These are phyloP conservation scores for Notechis scutatus DNA, from an alignment of 2,113 vertebrate genomes.

Conservation along the genomic window DNA sequence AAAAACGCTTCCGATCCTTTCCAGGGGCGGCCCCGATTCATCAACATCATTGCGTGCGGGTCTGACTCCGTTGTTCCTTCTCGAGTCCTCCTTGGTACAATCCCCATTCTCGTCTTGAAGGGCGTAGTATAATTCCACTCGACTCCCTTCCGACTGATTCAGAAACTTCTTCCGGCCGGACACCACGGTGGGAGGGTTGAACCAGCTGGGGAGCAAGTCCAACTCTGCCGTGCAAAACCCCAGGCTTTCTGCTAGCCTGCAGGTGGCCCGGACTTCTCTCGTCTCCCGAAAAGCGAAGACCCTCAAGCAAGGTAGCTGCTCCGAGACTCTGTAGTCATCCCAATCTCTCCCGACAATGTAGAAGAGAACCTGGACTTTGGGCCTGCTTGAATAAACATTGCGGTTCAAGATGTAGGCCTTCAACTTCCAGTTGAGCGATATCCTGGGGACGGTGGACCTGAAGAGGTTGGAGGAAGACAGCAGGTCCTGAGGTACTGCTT, in stretches of 20 bases:
- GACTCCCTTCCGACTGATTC: constrained; percentile 72
- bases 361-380: constrained; percentile 84
- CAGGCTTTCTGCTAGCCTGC: constrained; percentile 72
- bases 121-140: constrained; percentile 86
- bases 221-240: constrained; percentile 84
- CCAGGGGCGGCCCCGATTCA: constrained; percentile 78
- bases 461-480: constrained; percentile 74
- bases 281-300: constrained; percentile 88
- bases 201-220: constrained; percentile 76
- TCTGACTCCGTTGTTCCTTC: constrained; percentile 56
- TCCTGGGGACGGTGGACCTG: constrained; percentile 62
- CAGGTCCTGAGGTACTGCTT: constrained; percentile 75
- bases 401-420: constrained; percentile 77
- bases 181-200: constrained; percentile 70
- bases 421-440: constrained; percentile 83
- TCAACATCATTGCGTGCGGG: constrained; percentile 65
- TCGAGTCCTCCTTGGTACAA: constrained; percentile 62
- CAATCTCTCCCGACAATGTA: constrained; percentile 83
- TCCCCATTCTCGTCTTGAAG: constrained; percentile 68
- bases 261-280: constrained; percentile 80
- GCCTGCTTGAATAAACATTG: constrained; percentile 76
- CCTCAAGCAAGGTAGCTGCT: constrained; percentile 81
- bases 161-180: constrained; percentile 72
- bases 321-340: constrained; percentile 64
- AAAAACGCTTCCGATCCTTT: constrained; percentile 86